Evolutionary conservation across 1,140 invertebrate species (phyloP).

Genomic region (Popillia japonica): DNA sequence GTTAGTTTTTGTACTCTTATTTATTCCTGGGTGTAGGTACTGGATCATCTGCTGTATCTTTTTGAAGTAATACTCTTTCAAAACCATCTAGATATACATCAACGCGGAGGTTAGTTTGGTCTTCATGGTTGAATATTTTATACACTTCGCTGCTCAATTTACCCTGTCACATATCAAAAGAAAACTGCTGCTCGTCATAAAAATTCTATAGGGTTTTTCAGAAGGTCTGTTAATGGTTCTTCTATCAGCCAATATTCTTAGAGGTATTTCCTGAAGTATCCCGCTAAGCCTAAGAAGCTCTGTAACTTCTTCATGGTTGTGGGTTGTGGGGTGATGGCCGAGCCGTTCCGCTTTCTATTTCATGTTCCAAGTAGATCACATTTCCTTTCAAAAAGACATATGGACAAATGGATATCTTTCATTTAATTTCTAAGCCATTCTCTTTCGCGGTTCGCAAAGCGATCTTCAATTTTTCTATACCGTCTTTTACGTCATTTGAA

Average conservation of each 20-base stretch:
- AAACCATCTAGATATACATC: constrained; percentile 50
- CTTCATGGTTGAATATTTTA: constrained; percentile 53
- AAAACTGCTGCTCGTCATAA: constrained; percentile 35
- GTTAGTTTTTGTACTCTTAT: constrained; percentile 34
- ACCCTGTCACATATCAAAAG: not conserved
- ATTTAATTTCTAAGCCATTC: constrained; percentile 38
- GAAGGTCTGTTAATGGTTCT: constrained; percentile 33
- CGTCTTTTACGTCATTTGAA: too few species aligned
- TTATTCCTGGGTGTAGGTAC: constrained; percentile 32
- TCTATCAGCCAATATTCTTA: constrained; percentile 40
- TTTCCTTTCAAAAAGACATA: constrained; percentile 43
- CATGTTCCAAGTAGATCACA: constrained; percentile 50
- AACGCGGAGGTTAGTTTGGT: constrained; percentile 50
- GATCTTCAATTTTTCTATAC: too few species aligned
- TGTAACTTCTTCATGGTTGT: constrained; percentile 48
- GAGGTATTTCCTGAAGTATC: constrained; percentile 55
- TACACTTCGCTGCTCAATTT: constrained; percentile 39
- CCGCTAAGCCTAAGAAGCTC: constrained; percentile 47
- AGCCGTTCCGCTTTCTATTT: constrained; percentile 45
- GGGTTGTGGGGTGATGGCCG: constrained; percentile 48
- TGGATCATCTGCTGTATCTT: constrained; percentile 45
- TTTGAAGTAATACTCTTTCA: constrained; percentile 55
- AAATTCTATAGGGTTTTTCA: constrained; percentile 41
- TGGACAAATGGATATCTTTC: constrained; percentile 42
- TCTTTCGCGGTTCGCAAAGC: constrained; percentile 46